phyloP scores from a whole-genome alignment of 1,140 invertebrate species.

The Bacillus rossius region DNA sequence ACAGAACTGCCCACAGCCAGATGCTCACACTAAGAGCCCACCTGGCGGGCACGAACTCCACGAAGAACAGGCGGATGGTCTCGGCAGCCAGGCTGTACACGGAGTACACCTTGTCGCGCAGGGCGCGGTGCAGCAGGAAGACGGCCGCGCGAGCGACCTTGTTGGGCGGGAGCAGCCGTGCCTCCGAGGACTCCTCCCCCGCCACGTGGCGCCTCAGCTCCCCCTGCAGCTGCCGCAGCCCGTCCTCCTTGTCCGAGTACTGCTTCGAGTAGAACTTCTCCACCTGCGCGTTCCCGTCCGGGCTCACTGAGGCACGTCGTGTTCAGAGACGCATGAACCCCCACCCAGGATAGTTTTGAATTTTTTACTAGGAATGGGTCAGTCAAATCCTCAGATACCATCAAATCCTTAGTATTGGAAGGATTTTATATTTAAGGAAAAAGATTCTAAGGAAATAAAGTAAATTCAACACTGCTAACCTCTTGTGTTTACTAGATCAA shows the following conservation, averaged over 20 bases:
- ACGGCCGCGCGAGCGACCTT: constrained; percentile 74
- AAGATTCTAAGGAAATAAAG: too few species aligned
- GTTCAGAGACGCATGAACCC: too few species aligned
- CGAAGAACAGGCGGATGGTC: constrained; percentile 69
- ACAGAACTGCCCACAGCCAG: too few species aligned
- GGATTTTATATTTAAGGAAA: too few species aligned
- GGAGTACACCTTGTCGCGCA: constrained; percentile 80
- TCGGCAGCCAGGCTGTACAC: constrained; percentile 76
- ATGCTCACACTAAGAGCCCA: constrained; percentile 41
- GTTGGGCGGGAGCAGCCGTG: constrained; percentile 48
- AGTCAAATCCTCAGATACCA: too few species aligned
- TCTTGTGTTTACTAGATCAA: too few species aligned
- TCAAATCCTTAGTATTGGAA: too few species aligned
- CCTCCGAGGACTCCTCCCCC: constrained; percentile 34
- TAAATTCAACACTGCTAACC: too few species aligned
- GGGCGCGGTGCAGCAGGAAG: constrained; percentile 64
- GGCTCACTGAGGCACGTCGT: too few species aligned
- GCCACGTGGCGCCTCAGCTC: constrained; percentile 49
- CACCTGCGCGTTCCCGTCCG: constrained; percentile 63
- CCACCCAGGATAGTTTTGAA: too few species aligned
- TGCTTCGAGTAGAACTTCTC: constrained; percentile 93
- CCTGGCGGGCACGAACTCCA: constrained; percentile 72
- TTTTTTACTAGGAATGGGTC: too few species aligned
- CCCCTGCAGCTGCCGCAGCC: constrained; percentile 67
- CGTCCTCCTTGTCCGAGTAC: constrained; percentile 88